Percentiles rank a stretch among this genome's conserved stretches.
Conservation (phyloP, 2,888 invertebrate genomes). For the Venusia cambrica region DNA sequence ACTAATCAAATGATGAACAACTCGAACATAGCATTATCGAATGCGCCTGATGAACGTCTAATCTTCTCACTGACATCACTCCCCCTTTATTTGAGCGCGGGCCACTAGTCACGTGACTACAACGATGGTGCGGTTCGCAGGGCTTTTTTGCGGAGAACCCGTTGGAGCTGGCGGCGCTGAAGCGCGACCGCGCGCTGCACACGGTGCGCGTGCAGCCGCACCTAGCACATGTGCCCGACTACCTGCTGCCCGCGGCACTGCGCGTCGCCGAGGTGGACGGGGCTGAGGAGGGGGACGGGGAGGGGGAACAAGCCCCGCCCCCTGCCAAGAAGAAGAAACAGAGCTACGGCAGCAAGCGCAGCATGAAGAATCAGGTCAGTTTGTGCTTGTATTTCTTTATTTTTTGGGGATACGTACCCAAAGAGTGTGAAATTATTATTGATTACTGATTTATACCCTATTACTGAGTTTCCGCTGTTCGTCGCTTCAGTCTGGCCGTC, state of each 20-base stretch:
- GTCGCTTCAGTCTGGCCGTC: too few relatives aligned
- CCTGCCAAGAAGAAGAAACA: conserved; percentile 55
- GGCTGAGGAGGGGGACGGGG: conserved; percentile 54
- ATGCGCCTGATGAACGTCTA: conserved; percentile 75
- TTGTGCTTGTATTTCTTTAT: too few relatives aligned
- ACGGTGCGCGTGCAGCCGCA: conserved; percentile 92
- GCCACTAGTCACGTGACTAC: not conserved
- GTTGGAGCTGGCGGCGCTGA: conserved; percentile 89
- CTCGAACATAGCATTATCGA: conserved; percentile 50
- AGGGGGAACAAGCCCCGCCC: conserved; percentile 32
- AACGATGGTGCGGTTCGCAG: conserved; percentile 53
- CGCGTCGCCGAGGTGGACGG: conserved; percentile 85
- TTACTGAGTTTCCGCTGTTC: too few relatives aligned
- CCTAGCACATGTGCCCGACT: conserved; percentile 95
- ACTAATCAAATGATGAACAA: conserved; percentile 27
- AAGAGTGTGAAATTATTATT: too few relatives aligned
- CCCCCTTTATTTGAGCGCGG: not conserved
- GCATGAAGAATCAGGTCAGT: conserved; percentile 68
- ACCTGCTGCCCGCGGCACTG: conserved; percentile 90
- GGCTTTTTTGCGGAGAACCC: conserved; percentile 97
- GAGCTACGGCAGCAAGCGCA: conserved; percentile 60
- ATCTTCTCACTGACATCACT: conserved; percentile 74
- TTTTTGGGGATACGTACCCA: too few relatives aligned
- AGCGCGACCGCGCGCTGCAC: conserved; percentile 92
- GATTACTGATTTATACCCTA: too few relatives aligned